phyloP scores from a whole-genome alignment of 1,140 invertebrate genomes.

The Caenorhabditis remanei region DNA sequence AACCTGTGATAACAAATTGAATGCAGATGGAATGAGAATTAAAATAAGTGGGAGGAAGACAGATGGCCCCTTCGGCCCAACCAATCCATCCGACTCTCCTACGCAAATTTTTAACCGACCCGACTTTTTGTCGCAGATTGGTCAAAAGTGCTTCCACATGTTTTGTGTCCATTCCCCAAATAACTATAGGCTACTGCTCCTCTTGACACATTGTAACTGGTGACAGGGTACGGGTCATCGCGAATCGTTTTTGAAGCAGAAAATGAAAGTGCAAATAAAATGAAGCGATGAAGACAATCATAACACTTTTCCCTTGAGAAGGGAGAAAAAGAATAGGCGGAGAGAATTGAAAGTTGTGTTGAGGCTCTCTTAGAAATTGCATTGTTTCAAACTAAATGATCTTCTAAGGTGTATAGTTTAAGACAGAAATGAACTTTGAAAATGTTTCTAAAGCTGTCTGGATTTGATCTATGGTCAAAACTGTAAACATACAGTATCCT shows the following conservation, averaged over 20 bases:
- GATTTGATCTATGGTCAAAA: too few relatives aligned
- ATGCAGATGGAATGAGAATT: slow-evolving; percentile 7
- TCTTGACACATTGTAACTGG: slow-evolving; percentile 15
- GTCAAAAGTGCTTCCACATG: slow-evolving; percentile 55
- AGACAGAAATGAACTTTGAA: too few relatives aligned
- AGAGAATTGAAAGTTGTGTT: not conserved
- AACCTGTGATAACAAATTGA: slow-evolving; percentile 30
- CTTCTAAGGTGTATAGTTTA: too few relatives aligned
- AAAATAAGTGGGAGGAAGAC: not conserved
- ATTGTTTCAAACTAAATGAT: not conserved
- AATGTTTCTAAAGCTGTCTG: too few relatives aligned
- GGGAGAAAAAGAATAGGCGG: not conserved
- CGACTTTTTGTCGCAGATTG: slow-evolving; percentile 39
- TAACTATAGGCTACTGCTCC: not conserved
- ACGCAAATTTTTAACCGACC: slow-evolving; percentile 43
- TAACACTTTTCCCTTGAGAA: not conserved
- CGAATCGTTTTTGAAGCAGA: slow-evolving; percentile 31
- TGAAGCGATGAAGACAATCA: not conserved
- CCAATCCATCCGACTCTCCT: not conserved
- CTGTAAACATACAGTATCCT: not conserved
- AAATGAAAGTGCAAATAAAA: not conserved
- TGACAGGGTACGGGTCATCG: slow-evolving; percentile 37
- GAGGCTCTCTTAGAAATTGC: not conserved
- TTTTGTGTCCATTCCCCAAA: slow-evolving; percentile 7
- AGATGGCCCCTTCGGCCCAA: not conserved